Evolutionary conservation across 2,888 invertebrate species (phyloP), one percentile per base, ranked within the genome.

Genomic region (Metellina segmentata): DNA sequence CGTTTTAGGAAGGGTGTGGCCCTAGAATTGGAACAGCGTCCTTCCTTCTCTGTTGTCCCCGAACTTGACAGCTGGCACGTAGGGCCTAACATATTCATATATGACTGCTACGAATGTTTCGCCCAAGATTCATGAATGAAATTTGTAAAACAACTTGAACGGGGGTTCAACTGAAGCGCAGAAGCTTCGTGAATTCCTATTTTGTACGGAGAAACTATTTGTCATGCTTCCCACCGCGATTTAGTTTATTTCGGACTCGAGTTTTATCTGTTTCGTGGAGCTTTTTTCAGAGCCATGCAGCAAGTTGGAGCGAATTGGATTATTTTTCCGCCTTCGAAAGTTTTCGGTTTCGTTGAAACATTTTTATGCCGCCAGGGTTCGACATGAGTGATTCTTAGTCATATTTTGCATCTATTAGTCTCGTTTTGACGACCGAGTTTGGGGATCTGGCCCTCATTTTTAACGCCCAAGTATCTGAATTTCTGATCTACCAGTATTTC

Each of bases 61-160:
- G 8, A n/a, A 81, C 53, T 82, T 69, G 82, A 82, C 82, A 89
- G 69, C 72, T 69, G 77, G 89, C 82, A 82, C 89, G 82, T 75
- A 82, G 74, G 88, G 51, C 82, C 51, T 82, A 82, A 82, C 70
- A 82, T 82, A 82, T 82, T 82, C 82, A 82, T 82, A 71, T 51
- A 71, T 69, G 69, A 69, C 48, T 20, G 13, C 48, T 69, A 81
- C 71, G 82, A 72, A 82, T 82, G 82, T 82, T 82, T 82, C 82
- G 82, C 82, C 72, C 82, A 72, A 82, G 82, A 82, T 72, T 82
- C 72, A 82, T 82, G 72, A 82, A 82, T 82, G 51, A 82, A 82
- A 82, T 82, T 61, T 61, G 71, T 82, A 82, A 51, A 48, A 70
- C 70, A 81, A 81, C 70, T 51, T 51, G 52, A 79, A 20, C 61